phyloP scores from a whole-genome alignment of 2,888 invertebrate species.

The Tetragnatha montana region DNA sequence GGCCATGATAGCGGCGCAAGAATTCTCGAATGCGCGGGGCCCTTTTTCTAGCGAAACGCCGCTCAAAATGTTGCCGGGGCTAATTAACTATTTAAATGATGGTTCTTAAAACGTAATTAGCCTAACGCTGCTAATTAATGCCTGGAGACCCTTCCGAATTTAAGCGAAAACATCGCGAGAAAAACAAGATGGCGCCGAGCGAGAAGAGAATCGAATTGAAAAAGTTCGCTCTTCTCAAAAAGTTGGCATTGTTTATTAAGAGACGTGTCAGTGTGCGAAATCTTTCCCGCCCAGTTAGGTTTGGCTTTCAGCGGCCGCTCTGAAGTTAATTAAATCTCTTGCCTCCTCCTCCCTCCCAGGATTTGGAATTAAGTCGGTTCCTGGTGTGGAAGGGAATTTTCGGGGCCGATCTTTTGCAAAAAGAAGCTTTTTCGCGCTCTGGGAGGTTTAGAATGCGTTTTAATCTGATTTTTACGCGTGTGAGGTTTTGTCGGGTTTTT shows the following conservation, averaged over 20 bases:
- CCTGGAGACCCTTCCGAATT: constrained; percentile 25
- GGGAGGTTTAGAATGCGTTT: not conserved
- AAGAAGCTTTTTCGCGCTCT: not conserved
- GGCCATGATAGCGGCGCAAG: constrained; percentile 31
- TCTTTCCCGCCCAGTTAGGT: not conserved
- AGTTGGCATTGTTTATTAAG: not conserved
- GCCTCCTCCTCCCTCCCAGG: not conserved
- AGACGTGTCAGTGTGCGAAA: not conserved
- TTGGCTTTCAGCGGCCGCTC: not conserved
- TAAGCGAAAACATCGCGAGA: not conserved
- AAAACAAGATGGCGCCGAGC: not conserved
- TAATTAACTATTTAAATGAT: constrained; percentile 69
- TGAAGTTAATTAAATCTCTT: not conserved
- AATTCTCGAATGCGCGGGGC: constrained; percentile 33
- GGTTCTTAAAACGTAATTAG: constrained; percentile 62
- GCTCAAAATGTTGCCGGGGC: constrained; percentile 29
- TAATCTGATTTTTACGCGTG: not conserved
- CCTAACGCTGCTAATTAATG: constrained; percentile 57
- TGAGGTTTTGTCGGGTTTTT: not conserved
- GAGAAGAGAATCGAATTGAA: not conserved
- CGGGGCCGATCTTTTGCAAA: not conserved
- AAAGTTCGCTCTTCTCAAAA: not conserved
- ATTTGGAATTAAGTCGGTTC: not conserved
- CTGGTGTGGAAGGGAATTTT: not conserved
- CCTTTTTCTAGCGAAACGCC: constrained; percentile 28